Evolutionary conservation across 2,113 vertebrate genomes (phyloP).

Genomic region (Nothocercus julius): DNA sequence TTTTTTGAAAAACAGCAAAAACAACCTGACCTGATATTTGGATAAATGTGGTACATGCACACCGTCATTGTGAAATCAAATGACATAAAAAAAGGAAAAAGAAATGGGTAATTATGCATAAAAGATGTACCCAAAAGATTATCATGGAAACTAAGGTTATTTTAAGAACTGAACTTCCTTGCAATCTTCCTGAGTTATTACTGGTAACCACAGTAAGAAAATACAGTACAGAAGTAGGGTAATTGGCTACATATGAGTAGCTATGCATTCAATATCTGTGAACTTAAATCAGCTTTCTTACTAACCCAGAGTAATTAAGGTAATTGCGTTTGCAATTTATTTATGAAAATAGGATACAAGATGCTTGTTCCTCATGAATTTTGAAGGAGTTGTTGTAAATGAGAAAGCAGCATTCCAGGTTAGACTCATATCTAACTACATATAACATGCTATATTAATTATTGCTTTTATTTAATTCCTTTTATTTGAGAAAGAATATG

Average conservation of each 20-base stretch:
- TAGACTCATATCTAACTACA: background rate
- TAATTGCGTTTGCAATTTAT: slow-evolving; percentile 13
- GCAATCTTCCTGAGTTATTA: slow-evolving; percentile 36
- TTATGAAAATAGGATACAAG: background rate
- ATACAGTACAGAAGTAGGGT: background rate
- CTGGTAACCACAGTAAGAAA: slow-evolving; percentile 36
- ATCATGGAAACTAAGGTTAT: slow-evolving; percentile 18
- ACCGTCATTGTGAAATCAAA: background rate
- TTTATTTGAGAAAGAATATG: background rate
- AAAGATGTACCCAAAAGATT: slow-evolving; percentile 11
- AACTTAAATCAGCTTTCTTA: background rate
- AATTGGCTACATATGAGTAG: slow-evolving; percentile 1
- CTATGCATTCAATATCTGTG: background rate
- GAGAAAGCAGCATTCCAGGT: background rate
- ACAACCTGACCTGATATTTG: background rate
- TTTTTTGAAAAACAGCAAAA: background rate
- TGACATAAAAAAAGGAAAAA: background rate
- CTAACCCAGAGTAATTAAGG: background rate
- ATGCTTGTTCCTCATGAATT: background rate
- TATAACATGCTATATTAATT: background rate
- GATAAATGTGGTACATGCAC: background rate
- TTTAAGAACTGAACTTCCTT: slow-evolving; percentile 33
- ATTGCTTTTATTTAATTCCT: background rate
- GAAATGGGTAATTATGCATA: background rate
- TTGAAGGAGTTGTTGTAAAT: background rate